Evolutionary conservation across 35 echinoderm and acorn worm genomes (phyloP).

Genomic region (Eucidaris tribuloides): DNA sequence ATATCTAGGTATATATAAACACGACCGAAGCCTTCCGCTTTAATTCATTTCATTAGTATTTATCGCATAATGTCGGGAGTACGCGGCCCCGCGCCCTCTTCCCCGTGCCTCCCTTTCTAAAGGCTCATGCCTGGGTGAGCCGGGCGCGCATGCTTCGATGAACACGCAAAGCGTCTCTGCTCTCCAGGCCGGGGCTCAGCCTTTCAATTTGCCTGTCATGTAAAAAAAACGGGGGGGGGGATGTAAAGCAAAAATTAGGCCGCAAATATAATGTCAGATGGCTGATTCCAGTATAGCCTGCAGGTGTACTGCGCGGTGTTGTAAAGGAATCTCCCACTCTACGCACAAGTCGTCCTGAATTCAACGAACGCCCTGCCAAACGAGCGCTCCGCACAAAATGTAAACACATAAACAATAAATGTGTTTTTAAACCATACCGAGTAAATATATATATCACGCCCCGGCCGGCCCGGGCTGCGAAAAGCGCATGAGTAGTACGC

Average conservation of each 20-base stretch:
- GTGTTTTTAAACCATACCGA: too few species aligned
- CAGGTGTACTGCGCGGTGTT: background rate
- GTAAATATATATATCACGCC: too few species aligned
- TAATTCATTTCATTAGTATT: conserved; percentile 25
- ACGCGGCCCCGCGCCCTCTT: background rate
- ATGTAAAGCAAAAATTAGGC: background rate
- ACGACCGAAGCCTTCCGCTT: background rate
- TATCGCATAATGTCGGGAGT: background rate
- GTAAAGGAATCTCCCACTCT: background rate
- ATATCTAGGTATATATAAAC: background rate
- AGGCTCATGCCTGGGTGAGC: background rate
- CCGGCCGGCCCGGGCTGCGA: too few species aligned
- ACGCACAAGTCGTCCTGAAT: too few species aligned
- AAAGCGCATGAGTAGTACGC: too few species aligned
- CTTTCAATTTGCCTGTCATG: conserved; percentile 33
- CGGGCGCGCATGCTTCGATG: background rate
- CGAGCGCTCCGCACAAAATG: too few species aligned
- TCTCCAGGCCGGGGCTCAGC: conserved; percentile 8
- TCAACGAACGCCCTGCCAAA: too few species aligned
- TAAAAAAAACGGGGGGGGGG: background rate
- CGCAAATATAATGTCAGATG: background rate
- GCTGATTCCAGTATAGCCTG: too few species aligned
- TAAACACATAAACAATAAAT: too few species aligned
- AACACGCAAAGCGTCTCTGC: conserved; percentile 13
- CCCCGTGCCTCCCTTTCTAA: background rate